These are phyloP conservation scores for Tretioscincus oriximinensis DNA, from an alignment of 2,113 vertebrate species.

Conservation along the genomic window DNA sequence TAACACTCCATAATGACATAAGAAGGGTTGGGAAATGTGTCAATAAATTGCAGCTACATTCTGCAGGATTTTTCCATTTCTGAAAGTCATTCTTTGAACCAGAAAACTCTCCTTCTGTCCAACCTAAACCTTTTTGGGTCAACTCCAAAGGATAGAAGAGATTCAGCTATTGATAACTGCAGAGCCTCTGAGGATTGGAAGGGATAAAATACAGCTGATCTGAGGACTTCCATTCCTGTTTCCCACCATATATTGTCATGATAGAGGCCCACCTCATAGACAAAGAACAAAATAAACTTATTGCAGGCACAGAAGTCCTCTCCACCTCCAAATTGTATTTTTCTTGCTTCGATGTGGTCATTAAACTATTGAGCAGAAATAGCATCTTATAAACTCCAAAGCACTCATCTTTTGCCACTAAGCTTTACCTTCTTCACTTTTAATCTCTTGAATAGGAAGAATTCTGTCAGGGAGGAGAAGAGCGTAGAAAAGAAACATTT, in stretches of 20 bases:
- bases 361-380: constrained; percentile 46
- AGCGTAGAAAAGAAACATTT: constrained; percentile 11
- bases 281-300: constrained; percentile 38
- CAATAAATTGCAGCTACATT: too few species aligned
- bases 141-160: too few species aligned
- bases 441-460: constrained; percentile 24
- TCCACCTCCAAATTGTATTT: constrained; percentile 3
- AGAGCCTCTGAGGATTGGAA: neutral
- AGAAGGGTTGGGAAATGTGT: too few species aligned
- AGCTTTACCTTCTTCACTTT: constrained; percentile 42
- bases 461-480: constrained; percentile 43
- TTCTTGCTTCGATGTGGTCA: constrained; percentile 3
- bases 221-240: too few species aligned
- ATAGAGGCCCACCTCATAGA: constrained; percentile 25
- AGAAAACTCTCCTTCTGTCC: too few species aligned
- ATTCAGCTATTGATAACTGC: too few species aligned
- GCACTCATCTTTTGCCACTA: neutral
- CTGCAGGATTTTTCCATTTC: too few species aligned
- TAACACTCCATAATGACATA: too few species aligned
- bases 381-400: constrained; percentile 25
- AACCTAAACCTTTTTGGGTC: too few species aligned
- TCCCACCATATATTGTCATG: too few species aligned
- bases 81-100: too few species aligned
- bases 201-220: too few species aligned
- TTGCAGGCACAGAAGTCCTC: neutral